Conservation (phyloP, 2,888 invertebrate genomes). For the Oxycera nigricornis region DNA sequence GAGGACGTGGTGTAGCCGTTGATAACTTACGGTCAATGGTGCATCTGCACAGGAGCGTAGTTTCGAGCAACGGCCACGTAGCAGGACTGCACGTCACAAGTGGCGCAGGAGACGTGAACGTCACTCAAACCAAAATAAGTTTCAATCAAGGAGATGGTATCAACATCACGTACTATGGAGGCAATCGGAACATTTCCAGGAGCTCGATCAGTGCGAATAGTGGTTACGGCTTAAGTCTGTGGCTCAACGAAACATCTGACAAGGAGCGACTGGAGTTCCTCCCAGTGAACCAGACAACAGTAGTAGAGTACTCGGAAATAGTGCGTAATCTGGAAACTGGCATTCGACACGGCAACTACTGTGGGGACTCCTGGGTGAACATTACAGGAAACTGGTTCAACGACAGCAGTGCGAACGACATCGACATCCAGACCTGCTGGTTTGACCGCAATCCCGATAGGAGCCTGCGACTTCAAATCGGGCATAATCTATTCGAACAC, state of each 20-base stretch:
- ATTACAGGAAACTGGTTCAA: slow-evolving; percentile 92
- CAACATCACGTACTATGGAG: slow-evolving; percentile 95
- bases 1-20: slow-evolving; percentile 92
- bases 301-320: slow-evolving; percentile 86
- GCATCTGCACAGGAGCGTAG: slow-evolving; percentile 81
- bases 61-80: slow-evolving; percentile 87
- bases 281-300: slow-evolving; percentile 83
- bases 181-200: slow-evolving; percentile 88
- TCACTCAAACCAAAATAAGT: slow-evolving; percentile 88
- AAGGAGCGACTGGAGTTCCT: slow-evolving; percentile 71
- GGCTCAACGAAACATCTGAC: slow-evolving; percentile 84
- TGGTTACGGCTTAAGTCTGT: slow-evolving; percentile 87
- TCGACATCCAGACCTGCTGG: slow-evolving; percentile 88
- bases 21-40: slow-evolving; percentile 89
- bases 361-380: slow-evolving; percentile 84
- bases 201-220: slow-evolving; percentile 85
- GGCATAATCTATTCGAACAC: slow-evolving; percentile 82
- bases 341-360: slow-evolving; percentile 91
- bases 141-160: slow-evolving; percentile 94
- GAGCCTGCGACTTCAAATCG: slow-evolving; percentile 74
- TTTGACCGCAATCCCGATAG: slow-evolving; percentile 62
- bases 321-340: slow-evolving; percentile 88
- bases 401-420: slow-evolving; percentile 76
- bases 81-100: slow-evolving; percentile 89
- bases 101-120: slow-evolving; percentile 93